These are phyloP conservation scores for Meda fulgida DNA, from an alignment of 2,797 vertebrate genomes.

Conservation along the genomic window DNA sequence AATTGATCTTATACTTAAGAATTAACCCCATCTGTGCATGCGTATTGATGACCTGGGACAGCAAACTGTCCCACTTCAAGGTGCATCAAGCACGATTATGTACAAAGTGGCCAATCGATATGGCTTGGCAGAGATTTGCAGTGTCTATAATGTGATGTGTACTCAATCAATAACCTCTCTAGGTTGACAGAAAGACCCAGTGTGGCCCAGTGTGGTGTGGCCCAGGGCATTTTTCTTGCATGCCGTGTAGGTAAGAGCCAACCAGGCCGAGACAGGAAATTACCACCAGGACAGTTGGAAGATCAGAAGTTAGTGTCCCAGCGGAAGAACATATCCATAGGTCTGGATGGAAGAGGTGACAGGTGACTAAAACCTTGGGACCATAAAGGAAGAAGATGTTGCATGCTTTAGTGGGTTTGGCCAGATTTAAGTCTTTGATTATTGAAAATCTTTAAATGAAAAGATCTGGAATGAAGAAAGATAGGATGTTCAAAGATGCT, in stretches of 20 bases:
- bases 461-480: neutral
- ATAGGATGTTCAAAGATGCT: neutral
- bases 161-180: conserved; percentile 71
- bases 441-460: neutral
- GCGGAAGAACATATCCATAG: conserved; percentile 6
- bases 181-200: conserved; percentile 64
- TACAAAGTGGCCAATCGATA: conserved; percentile 70
- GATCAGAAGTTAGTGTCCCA: conserved; percentile 54
- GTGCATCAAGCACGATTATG: conserved; percentile 62
- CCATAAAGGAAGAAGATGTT: conserved; percentile 1
- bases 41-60: conserved; percentile 62
- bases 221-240: conserved; percentile 59
- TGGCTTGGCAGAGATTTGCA: conserved; percentile 55
- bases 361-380: conserved; percentile 1
- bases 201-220: no score
- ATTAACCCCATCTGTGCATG: conserved; percentile 68
- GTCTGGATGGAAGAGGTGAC: neutral
- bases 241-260: neutral
- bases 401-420: neutral
- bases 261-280: conserved; percentile 38
- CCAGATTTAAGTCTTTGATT: neutral
- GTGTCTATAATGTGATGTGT: conserved; percentile 71
- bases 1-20: conserved; percentile 75
- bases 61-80: conserved; percentile 58
- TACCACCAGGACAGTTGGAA: conserved; percentile 65